These are phyloP conservation scores for Thripadectes ignobilis DNA, from an alignment of 2,797 vertebrate species.

Conservation along the genomic window DNA sequence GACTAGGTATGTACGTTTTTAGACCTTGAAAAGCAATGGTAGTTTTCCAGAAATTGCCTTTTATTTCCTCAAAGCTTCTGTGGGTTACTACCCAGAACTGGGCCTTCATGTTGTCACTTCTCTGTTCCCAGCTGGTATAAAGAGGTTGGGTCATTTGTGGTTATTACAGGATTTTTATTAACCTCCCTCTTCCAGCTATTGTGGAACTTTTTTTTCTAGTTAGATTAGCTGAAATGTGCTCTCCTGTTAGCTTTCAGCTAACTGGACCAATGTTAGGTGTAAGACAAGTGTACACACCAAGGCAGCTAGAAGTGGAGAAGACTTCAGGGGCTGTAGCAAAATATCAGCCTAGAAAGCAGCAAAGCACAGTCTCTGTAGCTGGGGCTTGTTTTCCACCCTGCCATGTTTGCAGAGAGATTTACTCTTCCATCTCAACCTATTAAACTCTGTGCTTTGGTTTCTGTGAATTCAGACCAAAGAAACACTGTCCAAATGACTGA, in stretches of 20 bases:
- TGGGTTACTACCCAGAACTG: not conserved
- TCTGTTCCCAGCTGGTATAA: not conserved
- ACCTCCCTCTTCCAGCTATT: not conserved
- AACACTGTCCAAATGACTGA: not conserved
- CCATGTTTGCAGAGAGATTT: not conserved
- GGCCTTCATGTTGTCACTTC: not conserved
- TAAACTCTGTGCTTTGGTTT: not conserved
- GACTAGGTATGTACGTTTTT: not conserved
- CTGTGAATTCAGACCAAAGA: not conserved
- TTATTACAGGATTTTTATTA: constrained; percentile 1
- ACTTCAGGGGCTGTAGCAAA: not conserved
- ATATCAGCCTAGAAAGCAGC: not conserved
- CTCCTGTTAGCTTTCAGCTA: not conserved
- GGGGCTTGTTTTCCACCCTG: not conserved
- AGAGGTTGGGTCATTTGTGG: not conserved
- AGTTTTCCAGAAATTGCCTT: not conserved
- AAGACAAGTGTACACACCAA: not conserved
- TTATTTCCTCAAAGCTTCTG: not conserved
- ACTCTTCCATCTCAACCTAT: not conserved
- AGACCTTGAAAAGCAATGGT: not conserved
- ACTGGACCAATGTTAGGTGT: not conserved
- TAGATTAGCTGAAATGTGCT: not conserved
- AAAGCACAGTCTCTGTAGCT: not conserved
- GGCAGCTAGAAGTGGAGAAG: not conserved
- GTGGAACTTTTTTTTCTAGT: not conserved